Evolutionary conservation across 2,888 invertebrate species (phyloP).

Genomic region (Physocephala rufipes): DNA sequence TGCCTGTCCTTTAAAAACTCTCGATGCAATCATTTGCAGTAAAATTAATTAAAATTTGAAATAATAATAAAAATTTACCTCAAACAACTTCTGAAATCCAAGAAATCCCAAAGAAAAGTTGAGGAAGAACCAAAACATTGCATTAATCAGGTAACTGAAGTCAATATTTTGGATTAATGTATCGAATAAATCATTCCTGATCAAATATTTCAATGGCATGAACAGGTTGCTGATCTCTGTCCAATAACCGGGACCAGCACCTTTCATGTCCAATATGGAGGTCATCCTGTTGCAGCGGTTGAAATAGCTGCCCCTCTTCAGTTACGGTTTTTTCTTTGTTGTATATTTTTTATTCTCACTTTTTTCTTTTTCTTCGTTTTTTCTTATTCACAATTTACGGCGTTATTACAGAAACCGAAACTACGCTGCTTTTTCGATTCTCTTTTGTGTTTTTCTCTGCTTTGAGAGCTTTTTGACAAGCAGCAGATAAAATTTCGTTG

Average conservation of each 20-base stretch:
- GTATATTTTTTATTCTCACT: slow-evolving; percentile 18
- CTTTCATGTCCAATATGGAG: slow-evolving; percentile 64
- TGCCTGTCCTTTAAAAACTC: neutral
- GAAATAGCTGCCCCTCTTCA: slow-evolving; percentile 11
- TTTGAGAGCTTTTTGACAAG: no score
- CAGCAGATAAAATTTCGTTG: no score
- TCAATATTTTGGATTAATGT: slow-evolving; percentile 61
- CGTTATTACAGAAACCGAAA: no score
- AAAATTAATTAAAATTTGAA: no score
- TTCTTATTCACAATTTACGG: no score
- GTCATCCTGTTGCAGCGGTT: slow-evolving; percentile 50
- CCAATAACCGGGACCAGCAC: slow-evolving; percentile 59
- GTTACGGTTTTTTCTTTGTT: neutral
- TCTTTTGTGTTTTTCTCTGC: no score
- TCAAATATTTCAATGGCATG: slow-evolving; percentile 61
- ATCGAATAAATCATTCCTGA: slow-evolving; percentile 60
- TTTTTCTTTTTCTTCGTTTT: neutral
- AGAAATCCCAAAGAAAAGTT: slow-evolving; percentile 57
- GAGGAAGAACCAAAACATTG: slow-evolving; percentile 64
- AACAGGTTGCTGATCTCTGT: slow-evolving; percentile 63
- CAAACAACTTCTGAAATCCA: slow-evolving; percentile 60
- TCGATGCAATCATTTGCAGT: no score
- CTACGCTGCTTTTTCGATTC: no score
- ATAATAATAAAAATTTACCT: slow-evolving; percentile 52
- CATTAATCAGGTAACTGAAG: slow-evolving; percentile 61